Conservation (phyloP, 2,113 vertebrate genomes). For the Platichthys stellatus region DNA sequence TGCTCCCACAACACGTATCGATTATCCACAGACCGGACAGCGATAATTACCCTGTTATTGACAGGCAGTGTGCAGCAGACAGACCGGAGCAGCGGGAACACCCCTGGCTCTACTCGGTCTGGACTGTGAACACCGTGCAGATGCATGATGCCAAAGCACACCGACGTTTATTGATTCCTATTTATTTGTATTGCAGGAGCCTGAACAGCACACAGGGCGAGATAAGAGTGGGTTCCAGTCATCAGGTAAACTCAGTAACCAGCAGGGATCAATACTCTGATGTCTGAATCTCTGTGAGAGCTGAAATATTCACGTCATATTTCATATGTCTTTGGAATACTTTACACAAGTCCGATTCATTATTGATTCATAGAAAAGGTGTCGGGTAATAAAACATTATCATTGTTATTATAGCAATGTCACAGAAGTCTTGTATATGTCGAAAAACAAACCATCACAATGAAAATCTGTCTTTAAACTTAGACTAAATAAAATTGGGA, state of each 20-base stretch:
- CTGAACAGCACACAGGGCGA: slow-evolving; percentile 98
- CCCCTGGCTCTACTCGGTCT: background rate
- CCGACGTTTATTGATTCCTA: background rate
- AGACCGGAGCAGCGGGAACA: background rate
- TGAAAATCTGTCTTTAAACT: no score
- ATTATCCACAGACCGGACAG: background rate
- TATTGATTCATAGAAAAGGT: no score
- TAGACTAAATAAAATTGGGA: no score
- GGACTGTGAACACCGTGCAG: background rate
- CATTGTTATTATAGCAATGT: background rate
- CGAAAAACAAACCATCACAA: no score
- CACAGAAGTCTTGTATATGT: background rate
- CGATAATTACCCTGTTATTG: background rate
- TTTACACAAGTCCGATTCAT: no score
- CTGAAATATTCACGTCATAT: no score
- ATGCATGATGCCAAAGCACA: background rate
- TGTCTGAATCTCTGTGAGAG: no score
- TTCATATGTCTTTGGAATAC: background rate
- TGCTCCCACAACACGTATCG: background rate
- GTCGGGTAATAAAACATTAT: no score
- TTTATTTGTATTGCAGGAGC: slow-evolving; percentile 84
- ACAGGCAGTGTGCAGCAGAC: background rate
- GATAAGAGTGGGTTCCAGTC: slow-evolving; percentile 97
- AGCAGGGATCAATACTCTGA: background rate
- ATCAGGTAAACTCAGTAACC: slow-evolving; percentile 86